Base-by-base conservation (phyloP, 2,888 invertebrate genomes). In the Rosalia funebris region DNA sequence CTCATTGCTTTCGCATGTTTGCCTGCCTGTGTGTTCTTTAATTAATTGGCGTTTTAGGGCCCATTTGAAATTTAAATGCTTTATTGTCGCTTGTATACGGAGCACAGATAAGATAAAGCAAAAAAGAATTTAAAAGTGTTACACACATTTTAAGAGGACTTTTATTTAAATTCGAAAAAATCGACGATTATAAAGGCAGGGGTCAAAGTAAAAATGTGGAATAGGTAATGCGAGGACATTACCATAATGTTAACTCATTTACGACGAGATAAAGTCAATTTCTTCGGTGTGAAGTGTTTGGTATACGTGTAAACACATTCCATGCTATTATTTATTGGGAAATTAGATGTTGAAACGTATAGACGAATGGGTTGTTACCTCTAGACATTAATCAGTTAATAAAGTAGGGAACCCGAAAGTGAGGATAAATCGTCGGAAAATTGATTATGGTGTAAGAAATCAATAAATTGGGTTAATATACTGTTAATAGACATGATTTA, bases 51-150 rank as follows among this genome's bases (percentile, higher is more conserved):
- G 62, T 66, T 69, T 71, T 66, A 68, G 64, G 67, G 64, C 56
- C 68, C 66, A 70, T 70, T 72, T 72, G 63, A 72, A 72, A 69
- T 73, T 70, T 70, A 71, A 72, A 72, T 72, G 68, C 57, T 66
- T 69, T 59, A 66, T 66, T 58, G 62, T 59, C 50, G 56, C 53
- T 56, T 46, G 60, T 62, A 47, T 58, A 62, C 58, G 56, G 57
- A 32, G 53, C 60, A 37, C 45, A 53, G 62, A 66, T 63, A 63
- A 66, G 59, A 59, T 58, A 59, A 39, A 42, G 37, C 20, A 20
- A 57, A 56, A 60, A 57, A 57, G 55, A 45, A 53, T 46, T 31
- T 32, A 53, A 42, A 42, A 32, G 41, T 32, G 42, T 53, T 53
- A 53, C 53, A 41, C 41, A 42, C 53, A 20, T 34, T 42, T 53